phyloP scores from a whole-genome alignment of 2,888 invertebrate genomes.

The Campoplex capitator region DNA sequence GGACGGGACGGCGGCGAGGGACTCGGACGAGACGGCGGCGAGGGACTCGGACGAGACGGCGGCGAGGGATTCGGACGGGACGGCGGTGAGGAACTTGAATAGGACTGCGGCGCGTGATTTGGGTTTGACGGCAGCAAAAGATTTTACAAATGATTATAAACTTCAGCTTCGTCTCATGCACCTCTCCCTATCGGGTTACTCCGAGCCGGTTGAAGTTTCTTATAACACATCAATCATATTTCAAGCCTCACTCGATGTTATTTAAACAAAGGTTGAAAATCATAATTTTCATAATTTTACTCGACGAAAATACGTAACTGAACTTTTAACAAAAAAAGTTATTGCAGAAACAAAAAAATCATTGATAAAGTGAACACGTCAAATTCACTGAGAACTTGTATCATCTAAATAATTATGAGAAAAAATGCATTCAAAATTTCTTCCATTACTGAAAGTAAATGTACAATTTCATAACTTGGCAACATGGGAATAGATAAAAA shows the following conservation, averaged over 20 bases:
- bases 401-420: neutral
- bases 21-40: constrained; percentile 2
- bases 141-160: neutral
- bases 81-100: constrained; percentile 41
- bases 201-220: neutral
- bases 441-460: neutral
- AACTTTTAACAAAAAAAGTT: neutral
- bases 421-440: neutral
- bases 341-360: neutral
- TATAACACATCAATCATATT: neutral
- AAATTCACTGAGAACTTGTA: neutral
- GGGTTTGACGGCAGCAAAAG: constrained; percentile 8
- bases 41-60: neutral
- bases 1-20: constrained; percentile 1
- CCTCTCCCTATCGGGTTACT: neutral
- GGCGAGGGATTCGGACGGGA: constrained; percentile 20
- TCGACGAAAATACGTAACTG: neutral
- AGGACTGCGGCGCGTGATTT: constrained; percentile 37
- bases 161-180: neutral
- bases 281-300: neutral
- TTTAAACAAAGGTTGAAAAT: neutral
- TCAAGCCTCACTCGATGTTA: neutral
- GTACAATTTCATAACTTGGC: neutral
- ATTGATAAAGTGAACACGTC: neutral
- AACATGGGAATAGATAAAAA: neutral